phyloP scores from a whole-genome alignment of 2,797 vertebrate species.

The Monodelphis domestica region DNA sequence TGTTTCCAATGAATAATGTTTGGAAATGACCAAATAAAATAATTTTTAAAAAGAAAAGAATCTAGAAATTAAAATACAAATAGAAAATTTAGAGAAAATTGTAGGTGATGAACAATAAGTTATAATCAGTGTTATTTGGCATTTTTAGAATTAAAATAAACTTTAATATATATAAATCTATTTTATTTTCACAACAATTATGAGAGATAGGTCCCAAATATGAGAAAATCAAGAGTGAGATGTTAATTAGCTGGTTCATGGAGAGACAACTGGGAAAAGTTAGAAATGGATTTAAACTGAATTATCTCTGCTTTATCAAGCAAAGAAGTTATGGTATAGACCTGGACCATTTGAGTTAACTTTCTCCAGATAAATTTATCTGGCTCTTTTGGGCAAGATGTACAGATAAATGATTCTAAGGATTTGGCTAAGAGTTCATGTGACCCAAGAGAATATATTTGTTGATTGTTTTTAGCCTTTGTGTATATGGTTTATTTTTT shows the following conservation, averaged over 20 bases:
- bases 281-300: background rate
- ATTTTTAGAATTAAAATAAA: background rate
- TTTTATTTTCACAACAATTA: background rate
- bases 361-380: background rate
- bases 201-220: background rate
- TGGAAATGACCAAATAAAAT: too few relatives aligned
- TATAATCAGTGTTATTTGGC: background rate
- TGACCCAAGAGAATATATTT: background rate
- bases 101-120: background rate
- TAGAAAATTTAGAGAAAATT: background rate
- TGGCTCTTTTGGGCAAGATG: background rate
- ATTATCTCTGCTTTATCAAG: background rate
- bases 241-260: background rate
- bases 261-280: background rate
- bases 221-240: background rate
- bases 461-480: background rate
- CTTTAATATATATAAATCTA: background rate
- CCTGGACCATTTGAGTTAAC: background rate
- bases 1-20: too few relatives aligned
- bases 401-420: background rate
- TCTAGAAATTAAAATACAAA: background rate
- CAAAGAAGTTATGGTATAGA: background rate
- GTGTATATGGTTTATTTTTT: background rate
- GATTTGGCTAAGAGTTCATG: background rate
- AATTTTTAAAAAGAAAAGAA: too few relatives aligned